Percentiles rank a stretch among this genome's conserved stretches.
Conservation (phyloP, 2,113 vertebrate species). For the Chaenogobius annularis region DNA sequence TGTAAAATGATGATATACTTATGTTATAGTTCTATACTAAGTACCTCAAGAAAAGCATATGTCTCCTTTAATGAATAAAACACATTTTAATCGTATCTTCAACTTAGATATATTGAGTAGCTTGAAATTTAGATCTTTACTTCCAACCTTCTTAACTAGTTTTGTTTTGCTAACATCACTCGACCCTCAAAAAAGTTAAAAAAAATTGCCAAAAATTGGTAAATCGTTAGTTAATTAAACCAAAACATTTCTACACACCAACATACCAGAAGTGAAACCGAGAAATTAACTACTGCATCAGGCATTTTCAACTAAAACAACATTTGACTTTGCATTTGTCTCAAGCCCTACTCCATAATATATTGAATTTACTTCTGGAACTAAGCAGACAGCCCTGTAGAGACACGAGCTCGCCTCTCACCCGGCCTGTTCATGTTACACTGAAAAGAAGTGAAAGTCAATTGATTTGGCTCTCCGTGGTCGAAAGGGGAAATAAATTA, state of each 20-base stretch:
- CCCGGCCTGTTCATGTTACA: constrained; percentile 25
- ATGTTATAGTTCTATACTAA: too few relatives aligned
- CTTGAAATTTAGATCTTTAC: too few relatives aligned
- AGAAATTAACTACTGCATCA: background rate
- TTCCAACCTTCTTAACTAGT: background rate
- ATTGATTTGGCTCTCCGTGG: constrained; percentile 37
- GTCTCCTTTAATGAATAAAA: too few relatives aligned
- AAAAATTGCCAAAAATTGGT: background rate
- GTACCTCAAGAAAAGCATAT: too few relatives aligned
- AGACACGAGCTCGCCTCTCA: constrained; percentile 5
- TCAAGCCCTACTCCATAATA: too few relatives aligned
- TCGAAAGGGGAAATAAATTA: constrained; percentile 26
- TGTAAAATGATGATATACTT: too few relatives aligned
- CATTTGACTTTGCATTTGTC: too few relatives aligned
- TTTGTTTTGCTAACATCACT: background rate
- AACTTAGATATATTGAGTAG: background rate
- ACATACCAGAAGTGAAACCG: background rate
- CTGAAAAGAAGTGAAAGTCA: constrained; percentile 32
- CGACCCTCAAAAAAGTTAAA: background rate
- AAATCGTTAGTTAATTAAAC: background rate
- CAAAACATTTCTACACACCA: background rate
- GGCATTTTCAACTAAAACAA: background rate
- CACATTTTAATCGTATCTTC: background rate
- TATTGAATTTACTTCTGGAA: background rate
- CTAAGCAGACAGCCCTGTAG: constrained; percentile 4